Base-by-base conservation (phyloP, 2,113 vertebrate species). In the Ptychochromis oligacanthus region DNA sequence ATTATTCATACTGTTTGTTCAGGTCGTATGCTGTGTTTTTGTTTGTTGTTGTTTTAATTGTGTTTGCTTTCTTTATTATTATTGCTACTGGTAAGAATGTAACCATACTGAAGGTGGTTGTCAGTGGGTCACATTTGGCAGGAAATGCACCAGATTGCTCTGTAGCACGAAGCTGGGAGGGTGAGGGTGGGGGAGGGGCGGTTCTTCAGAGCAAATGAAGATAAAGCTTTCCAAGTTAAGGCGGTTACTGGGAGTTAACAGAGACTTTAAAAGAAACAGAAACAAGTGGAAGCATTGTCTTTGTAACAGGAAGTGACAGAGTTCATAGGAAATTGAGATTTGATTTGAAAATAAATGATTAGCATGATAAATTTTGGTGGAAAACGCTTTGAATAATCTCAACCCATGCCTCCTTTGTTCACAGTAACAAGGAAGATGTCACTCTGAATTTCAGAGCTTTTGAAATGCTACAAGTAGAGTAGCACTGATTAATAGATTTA, bases 71-170 rank as follows among this genome's bases (percentile, higher is more conserved):
- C n/a, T n/a, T 65, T 43, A 17, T 43, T 10, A 65, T 43, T 43
- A 49, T 49, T 46, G 13, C 10, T 46, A 46, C 13, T 36, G 6
- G 36, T 36, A 36, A 43, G 1, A 67, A 26, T 67, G 40, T 67
- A 67, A 67, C 17, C 40, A 67, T 6, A 67, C 5, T 22, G 18
- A 46, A 28, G 40, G 15, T 40, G 34, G 65, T 36, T 72, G 24
- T 75, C 43, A n/a, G 40, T 2, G n/a, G 65, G 67, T 80, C 83
- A 76, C 12, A 28, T 40, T 55, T 24, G 7, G 18, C 61, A 85
- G 87, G 85, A 86, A 91, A 83, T n/a, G 38, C 38, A 64, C 17
- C 3, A 15, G 57, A 75, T 80, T 77, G 58, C 77, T 75, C 20
- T 14, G 24, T 65, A 22, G 57, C 4, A 55, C 2, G 4, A 70